Base-by-base conservation (phyloP, 2,797 vertebrate species). In the Fistularia commersonii region DNA sequence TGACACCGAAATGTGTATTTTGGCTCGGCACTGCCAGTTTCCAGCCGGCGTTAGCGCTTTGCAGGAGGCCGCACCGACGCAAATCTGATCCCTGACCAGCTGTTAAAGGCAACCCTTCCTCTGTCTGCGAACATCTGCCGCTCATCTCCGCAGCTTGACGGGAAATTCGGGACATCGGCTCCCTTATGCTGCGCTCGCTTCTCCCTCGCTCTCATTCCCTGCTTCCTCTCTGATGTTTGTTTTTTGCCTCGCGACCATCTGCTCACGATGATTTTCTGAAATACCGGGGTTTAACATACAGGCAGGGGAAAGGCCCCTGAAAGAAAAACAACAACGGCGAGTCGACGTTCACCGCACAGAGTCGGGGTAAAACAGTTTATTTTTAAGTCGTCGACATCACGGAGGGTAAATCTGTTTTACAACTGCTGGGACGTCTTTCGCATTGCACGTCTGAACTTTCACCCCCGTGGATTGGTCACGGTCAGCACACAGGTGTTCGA, bases 51-150 rank as follows among this genome's bases (percentile, higher is more conserved):
- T 69, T 40, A 12, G 3, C 23, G 70, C 65, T 1, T 37, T 82
- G 81, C 54, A 84, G 15, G 71, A 78, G 86, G 85, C 90, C 61
- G 50, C 46, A 72, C 81, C 68, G 90, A 88, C 91, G 89, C 81
- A 76, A 87, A 86, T 76, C 87, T 83, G 85, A 87, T 89, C 87
- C 88, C 83, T 63, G 64, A 90, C 72, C 89, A 79, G 76, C 92
- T 87, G 82, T 87, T 90, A 74, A 87, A 85, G 77, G 90, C 83
- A 86, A 86, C 88, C 86, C 84, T 57, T 85, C 85, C 84, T 89
- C 85, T 76, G 75, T 73, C 89, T 86, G 72, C 89, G 63, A 91
- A 96, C 93, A 96, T 96, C 94, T 96, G 93, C 64, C 88, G 82
- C 80, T 91, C 91, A 92, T 93, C 92, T 91, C 87, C 81, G 35